Evolutionary conservation across 2,888 invertebrate genomes (phyloP).

Genomic region (Cremastinae sp.): DNA sequence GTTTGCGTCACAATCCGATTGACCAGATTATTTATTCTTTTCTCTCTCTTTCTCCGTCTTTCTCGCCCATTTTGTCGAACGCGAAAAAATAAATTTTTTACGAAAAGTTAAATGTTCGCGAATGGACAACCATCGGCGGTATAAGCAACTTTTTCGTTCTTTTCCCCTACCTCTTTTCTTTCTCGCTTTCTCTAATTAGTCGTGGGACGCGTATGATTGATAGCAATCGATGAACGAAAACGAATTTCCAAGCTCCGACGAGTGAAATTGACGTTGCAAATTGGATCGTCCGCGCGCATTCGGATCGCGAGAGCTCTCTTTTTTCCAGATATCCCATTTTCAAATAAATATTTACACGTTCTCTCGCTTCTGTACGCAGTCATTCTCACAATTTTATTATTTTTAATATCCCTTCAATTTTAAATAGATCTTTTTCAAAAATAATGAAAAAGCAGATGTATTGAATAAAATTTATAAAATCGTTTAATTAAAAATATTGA

Average conservation of each 20-base stretch:
- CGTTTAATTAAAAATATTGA: too few species aligned
- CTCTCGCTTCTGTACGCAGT: neutral
- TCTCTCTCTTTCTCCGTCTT: neutral
- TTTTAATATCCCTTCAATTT: too few species aligned
- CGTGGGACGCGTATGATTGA: neutral
- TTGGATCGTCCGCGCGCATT: slow-evolving; percentile 24
- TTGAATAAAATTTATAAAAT: too few species aligned
- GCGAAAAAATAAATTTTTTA: neutral
- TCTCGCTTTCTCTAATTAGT: neutral
- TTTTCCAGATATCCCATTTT: neutral
- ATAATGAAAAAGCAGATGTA: too few species aligned
- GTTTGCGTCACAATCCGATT: slow-evolving; percentile 40
- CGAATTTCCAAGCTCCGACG: slow-evolving; percentile 40
- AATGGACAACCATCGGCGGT: neutral
- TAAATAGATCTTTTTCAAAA: too few species aligned
- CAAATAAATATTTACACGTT: neutral
- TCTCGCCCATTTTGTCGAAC: slow-evolving; percentile 1
- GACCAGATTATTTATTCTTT: slow-evolving; percentile 45
- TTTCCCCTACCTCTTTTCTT: neutral
- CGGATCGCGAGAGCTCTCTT: neutral
- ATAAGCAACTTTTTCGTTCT: neutral
- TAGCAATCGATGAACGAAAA: slow-evolving; percentile 9
- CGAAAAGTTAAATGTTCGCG: slow-evolving; percentile 1
- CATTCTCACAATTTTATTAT: neutral
- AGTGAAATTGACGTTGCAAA: slow-evolving; percentile 40